Conservation (phyloP, 2,888 invertebrate species). For the Mylabris sibirica region DNA sequence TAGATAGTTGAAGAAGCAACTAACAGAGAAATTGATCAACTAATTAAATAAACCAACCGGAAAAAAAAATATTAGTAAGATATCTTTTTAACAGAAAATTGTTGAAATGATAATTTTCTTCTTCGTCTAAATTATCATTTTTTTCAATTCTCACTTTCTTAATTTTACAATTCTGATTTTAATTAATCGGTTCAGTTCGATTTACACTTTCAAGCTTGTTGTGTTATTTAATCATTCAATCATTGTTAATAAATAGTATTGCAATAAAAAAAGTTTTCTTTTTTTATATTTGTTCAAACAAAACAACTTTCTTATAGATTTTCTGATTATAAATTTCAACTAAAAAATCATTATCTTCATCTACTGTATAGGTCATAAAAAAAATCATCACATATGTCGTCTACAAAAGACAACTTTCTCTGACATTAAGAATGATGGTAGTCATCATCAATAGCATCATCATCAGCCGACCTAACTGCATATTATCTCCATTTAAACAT, state of each 20-base stretch:
- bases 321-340: background rate
- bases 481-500: background rate
- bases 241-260: background rate
- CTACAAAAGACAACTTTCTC: conserved; percentile 8
- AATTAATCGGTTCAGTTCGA: background rate
- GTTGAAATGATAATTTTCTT: too few species aligned
- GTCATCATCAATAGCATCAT: background rate
- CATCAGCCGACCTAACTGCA: background rate
- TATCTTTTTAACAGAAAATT: too few species aligned
- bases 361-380: background rate
- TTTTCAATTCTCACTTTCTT: background rate
- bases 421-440: background rate
- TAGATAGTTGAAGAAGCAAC: background rate
- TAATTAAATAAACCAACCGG: background rate
- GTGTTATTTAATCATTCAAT: background rate
- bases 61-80: too few species aligned
- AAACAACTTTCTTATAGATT: background rate
- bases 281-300: background rate
- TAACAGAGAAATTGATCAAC: conserved; percentile 1
- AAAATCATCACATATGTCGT: conserved; percentile 9
- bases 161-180: background rate
- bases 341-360: background rate
- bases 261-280: background rate
- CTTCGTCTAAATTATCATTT: too few species aligned
- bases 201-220: conserved; percentile 1